A percentile compares a stretch with the other conserved stretches of the same genome.
Conservation (phyloP, 2,113 vertebrate genomes). For the Carollia perspicillata region DNA sequence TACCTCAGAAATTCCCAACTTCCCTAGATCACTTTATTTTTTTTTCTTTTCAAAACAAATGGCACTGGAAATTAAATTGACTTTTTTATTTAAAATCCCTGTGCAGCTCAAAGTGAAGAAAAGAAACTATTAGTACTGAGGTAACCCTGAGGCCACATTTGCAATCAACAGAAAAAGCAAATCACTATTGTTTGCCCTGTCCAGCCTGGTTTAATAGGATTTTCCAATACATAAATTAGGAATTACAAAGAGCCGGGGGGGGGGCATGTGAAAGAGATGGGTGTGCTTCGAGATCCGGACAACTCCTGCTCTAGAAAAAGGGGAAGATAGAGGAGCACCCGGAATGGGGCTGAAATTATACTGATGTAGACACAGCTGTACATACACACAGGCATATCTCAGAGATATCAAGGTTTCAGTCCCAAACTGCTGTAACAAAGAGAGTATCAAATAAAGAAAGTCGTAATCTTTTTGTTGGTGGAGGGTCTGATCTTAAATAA, state of each 20-base stretch:
- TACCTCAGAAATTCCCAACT: slow-evolving; percentile 44
- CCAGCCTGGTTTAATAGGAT: slow-evolving; percentile 32
- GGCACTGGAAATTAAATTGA: slow-evolving; percentile 78
- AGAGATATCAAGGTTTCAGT: neutral
- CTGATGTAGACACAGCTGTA: neutral
- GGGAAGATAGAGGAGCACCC: neutral
- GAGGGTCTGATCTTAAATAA: slow-evolving; percentile 61
- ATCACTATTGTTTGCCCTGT: neutral
- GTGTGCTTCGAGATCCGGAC: neutral
- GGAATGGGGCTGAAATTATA: neutral
- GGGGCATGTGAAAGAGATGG: neutral
- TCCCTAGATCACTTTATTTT: neutral
- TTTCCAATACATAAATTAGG: slow-evolving; percentile 51
- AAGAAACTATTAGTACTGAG: slow-evolving; percentile 65
- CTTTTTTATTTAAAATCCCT: slow-evolving; percentile 74
- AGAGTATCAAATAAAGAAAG: neutral
- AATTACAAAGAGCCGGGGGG: neutral
- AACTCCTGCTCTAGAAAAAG: neutral
- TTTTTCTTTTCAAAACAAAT: slow-evolving; percentile 63
- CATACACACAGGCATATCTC: neutral
- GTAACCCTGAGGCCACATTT: slow-evolving; percentile 6
- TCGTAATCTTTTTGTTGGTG: neutral
- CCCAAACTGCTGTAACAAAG: neutral
- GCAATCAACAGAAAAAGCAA: slow-evolving; percentile 29
- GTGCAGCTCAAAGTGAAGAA: slow-evolving; percentile 73